Base-by-base conservation (phyloP, 2,797 vertebrate species). In the Psittacula echo region DNA sequence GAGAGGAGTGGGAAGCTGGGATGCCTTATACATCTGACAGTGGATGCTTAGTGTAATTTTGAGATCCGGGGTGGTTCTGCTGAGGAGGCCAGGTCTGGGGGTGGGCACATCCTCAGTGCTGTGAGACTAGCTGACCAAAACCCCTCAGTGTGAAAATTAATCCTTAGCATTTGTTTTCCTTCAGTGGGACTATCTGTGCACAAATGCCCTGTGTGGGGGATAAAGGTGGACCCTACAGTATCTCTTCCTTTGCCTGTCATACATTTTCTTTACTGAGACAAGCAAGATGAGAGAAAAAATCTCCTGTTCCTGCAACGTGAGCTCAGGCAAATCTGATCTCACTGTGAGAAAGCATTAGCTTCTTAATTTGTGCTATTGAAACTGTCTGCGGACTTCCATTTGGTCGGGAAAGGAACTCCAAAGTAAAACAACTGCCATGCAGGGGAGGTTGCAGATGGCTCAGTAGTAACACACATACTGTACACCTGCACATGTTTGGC, bases 271-370 rank as follows among this genome's bases (percentile, higher is more conserved):
- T 61, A 70, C 47, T 19, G n/a, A 81, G 37, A 87, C 73, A 54
- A 87, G 70, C 53, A 90, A 29, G 17, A 85, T n/a, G 58, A 85
- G 27, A 92, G 81, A 83, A 88, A 92, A 91, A 90, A 92, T 85
- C 90, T 94, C 62, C 84, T 94, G 93, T 90, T 93, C 44, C 65
- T 95, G 90, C 94, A 96, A 95, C 26, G 70, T 96, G 96, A 96
- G 88, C 93, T 89, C 48, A 81, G 75, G 66, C 84, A 90, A 83
- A 89, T 72, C 90, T 95, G 90, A 89, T 96, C 65, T 95, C 90
- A 93, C 42, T 85, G 47, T 87, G 92, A 95, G 90, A 95, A 95
- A 97, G 88, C 92, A 95, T 93, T 89, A 95, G 56, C 72, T 95
- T 94, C 91, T 93, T 90, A 93, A 96, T 95, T 87, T 93, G 84